phyloP scores from a whole-genome alignment of 1,140 invertebrate genomes.

The Orius insidiosus region DNA sequence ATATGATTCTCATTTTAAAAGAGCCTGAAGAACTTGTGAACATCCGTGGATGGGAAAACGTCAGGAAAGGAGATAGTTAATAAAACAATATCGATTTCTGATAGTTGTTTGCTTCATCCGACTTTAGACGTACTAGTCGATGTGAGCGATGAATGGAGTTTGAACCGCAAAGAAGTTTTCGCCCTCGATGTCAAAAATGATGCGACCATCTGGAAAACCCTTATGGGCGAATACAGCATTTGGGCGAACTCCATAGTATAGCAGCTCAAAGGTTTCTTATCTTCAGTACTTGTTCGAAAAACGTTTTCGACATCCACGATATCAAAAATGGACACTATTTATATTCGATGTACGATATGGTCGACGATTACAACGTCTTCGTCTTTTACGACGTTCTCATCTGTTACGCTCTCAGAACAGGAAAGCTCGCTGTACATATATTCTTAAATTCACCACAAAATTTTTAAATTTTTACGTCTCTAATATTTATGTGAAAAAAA shows the following conservation, averaged over 20 bases:
- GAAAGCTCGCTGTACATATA: conserved; percentile 5
- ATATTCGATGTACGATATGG: conserved; percentile 3
- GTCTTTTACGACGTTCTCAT: conserved; percentile 6
- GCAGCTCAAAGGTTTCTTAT: conserved; percentile 7
- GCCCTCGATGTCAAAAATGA: conserved; percentile 2
- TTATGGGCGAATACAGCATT: conserved; percentile 6
- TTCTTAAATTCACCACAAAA: background rate
- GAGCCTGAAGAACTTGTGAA: background rate
- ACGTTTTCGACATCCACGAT: conserved; percentile 9
- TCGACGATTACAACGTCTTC: conserved; percentile 6
- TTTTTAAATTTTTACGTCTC: too few species aligned
- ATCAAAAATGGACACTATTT: conserved; percentile 1
- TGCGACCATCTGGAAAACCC: conserved; percentile 3
- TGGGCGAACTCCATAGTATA: conserved; percentile 7
- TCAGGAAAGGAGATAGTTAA: conserved; percentile 3
- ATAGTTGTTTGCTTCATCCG: conserved; percentile 4
- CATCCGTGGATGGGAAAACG: conserved; percentile 3
- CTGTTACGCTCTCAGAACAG: conserved; percentile 2
- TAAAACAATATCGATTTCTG: conserved; percentile 3
- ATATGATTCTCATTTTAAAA: conserved; percentile 1
- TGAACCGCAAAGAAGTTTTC: conserved; percentile 4
- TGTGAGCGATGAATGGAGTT: background rate
- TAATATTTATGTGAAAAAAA: too few species aligned
- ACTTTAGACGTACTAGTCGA: conserved; percentile 2
- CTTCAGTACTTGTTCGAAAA: conserved; percentile 2